Base-by-base conservation (phyloP, 2,113 vertebrate genomes). In the Lasiurus cinereus region DNA sequence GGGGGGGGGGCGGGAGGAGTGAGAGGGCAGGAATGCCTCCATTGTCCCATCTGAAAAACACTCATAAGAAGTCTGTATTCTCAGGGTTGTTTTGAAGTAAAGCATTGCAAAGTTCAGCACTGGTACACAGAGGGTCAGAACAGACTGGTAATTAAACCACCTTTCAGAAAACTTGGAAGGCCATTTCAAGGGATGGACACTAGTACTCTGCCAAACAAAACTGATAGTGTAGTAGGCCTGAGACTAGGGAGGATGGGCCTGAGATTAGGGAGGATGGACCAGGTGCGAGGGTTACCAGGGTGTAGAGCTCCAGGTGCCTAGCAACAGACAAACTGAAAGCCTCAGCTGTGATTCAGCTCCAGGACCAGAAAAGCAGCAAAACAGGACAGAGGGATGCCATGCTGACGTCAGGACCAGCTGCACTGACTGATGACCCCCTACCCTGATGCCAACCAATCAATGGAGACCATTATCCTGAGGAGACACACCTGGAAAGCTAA, bases 11-110 rank as follows among this genome's bases (percentile, higher is more conserved):
- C n/a, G 54, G 46, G 67, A 8, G 54, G 1, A 6, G 52, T 3
- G 18, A n/a, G 52, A 36, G 46, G 46, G 2, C 7, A 8, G 33
- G 62, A 70, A 84, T 13, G 48, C 24, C 24, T 92, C 33, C 22
- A 93, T 50, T 93, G 94, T 94, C 78, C 82, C 78, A 95, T 88
- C 46, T 78, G 46, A 52, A 94, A 96, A 96, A 80, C 1, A 48
- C 48, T 48, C 74, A 18, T 9, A 74, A 79, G 36, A 87, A 92
- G 43, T 86, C 73, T 6, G 5, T 29, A 18, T 96, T 93, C 73
- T 92, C 78, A 87, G 59, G 11, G 83, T 76, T 67, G 62, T 80
- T 84, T 67, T 93, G 48, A 84, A 86, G 21, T 43, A 82, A 70
- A 87, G 5, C 43, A 56, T 1, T n/a, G 6, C 54, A 83, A 66